Evolutionary conservation across 2,113 vertebrate genomes (phyloP), one percentile per base, ranked within the genome.

Genomic region (Ailurus styani): DNA sequence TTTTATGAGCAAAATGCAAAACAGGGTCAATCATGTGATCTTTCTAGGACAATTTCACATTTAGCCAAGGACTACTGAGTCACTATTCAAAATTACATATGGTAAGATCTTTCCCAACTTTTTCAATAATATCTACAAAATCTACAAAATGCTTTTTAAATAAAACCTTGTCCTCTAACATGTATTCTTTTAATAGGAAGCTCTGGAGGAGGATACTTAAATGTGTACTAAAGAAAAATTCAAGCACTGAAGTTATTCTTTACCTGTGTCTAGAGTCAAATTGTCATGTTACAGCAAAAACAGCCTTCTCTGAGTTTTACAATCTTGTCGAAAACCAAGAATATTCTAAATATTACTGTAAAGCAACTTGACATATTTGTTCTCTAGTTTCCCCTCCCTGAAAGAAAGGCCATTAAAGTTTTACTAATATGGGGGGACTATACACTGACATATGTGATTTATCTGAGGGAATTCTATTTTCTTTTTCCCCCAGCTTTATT

Each of bases 41-140:
- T 64, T 93, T 96, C 54, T 84, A 90, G 85, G 95, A 93, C 90
- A 92, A 31, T 84, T 95, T 84, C 68, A 75, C 34, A 60, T 78
- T 87, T 87, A 95, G 25, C 42, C 54, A 90, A 90, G 34, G 34
- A 52, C 25, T 79, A 54, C 17, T 50, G n/a, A 91, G 47, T 94
- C 40, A 86, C 82, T 62, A 95, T 70, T 87, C 50, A 81, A 90
- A 97, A 93, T 52, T 50, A 84, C 1, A 11, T 27, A 68, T 72
- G 54, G 52, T 27, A 87, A 94, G 87, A 79, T 70, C 66, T 90
- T 77, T 45, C 55, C 64, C 70, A 68, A 70, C 6, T 54, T 85
- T 91, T 95, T 78, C n/a, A 82, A 42, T 90, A 50, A 45, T 68
- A 92, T 7, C 42, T 90, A 31, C 17, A 78, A 68, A 87, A 75